These are phyloP conservation scores for Zosterops pallidus DNA, from an alignment of 2,113 vertebrate species.

Conservation along the genomic window DNA sequence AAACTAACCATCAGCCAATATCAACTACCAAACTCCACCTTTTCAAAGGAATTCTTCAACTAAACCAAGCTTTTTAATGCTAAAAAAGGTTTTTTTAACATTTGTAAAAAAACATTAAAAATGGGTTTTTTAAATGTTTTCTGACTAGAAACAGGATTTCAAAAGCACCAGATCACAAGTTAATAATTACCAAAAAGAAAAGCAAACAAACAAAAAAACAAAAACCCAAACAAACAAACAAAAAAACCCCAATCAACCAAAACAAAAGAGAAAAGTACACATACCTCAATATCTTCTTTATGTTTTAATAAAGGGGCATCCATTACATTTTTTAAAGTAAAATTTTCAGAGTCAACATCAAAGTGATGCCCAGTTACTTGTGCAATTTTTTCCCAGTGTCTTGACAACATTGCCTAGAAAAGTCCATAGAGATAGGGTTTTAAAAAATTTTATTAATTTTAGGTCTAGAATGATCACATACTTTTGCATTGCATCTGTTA, in stretches of 20 bases:
- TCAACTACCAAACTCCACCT: background rate
- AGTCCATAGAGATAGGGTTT: background rate
- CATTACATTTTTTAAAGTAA: conserved; percentile 77
- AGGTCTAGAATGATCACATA: background rate
- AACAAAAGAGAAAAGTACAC: background rate
- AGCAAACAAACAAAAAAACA: background rate
- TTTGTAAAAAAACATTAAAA: too few relatives aligned
- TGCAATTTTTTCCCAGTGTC: conserved; percentile 83
- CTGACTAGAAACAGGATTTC: background rate
- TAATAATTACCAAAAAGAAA: background rate
- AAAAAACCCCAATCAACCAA: background rate
- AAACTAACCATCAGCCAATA: background rate
- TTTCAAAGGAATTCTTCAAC: background rate
- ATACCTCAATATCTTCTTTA: conserved; percentile 86
- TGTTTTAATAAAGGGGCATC: conserved; percentile 78
- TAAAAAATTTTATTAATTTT: background rate
- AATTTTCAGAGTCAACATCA: conserved; percentile 77
- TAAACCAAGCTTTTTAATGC: background rate
- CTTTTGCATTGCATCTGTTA: background rate
- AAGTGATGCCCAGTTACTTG: conserved; percentile 77
- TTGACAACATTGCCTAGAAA: conserved; percentile 78
- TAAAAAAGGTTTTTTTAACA: background rate
- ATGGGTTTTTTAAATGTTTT: too few relatives aligned
- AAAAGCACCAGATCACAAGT: background rate
- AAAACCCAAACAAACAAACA: background rate